phyloP scores from a whole-genome alignment of 1,140 invertebrate species.

The Nephotettix cincticeps region DNA sequence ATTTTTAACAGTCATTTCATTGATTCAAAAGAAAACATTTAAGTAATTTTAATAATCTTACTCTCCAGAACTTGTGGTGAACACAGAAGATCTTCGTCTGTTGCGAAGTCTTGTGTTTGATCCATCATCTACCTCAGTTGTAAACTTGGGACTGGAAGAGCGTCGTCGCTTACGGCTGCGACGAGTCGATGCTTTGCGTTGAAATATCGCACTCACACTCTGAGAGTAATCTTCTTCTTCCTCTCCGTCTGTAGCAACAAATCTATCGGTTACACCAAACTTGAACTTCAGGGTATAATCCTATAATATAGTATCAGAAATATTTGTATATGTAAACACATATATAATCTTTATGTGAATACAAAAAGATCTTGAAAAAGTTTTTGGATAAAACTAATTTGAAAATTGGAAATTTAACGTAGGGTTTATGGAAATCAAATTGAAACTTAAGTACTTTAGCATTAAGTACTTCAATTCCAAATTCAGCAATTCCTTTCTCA shows the following conservation, averaged over 20 bases:
- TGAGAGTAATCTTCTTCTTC: constrained; percentile 80
- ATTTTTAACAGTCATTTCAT: too few relatives aligned
- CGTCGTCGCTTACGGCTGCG: constrained; percentile 58
- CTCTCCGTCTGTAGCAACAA: constrained; percentile 46
- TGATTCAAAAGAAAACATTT: constrained; percentile 6
- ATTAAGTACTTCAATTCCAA: too few relatives aligned
- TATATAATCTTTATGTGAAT: too few relatives aligned
- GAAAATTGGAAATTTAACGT: too few relatives aligned
- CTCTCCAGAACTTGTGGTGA: constrained; percentile 84
- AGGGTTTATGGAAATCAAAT: too few relatives aligned
- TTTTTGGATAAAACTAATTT: too few relatives aligned
- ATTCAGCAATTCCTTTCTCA: too few relatives aligned
- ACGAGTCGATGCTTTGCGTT: constrained; percentile 67
- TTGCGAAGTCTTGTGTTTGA: constrained; percentile 31
- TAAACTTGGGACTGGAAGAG: constrained; percentile 65
- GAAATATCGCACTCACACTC: constrained; percentile 77
- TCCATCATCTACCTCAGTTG: constrained; percentile 41
- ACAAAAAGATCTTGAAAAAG: too few relatives aligned
- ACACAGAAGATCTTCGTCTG: constrained; percentile 72
- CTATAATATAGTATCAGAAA: too few relatives aligned
- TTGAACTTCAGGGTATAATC: too few relatives aligned
- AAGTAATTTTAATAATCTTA: constrained; percentile 49
- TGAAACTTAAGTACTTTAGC: too few relatives aligned
- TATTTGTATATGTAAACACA: too few relatives aligned
- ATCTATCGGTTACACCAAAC: neutral